phyloP scores from a whole-genome alignment of 1,140 invertebrate genomes.

The Lysiphlebus fabarum region DNA sequence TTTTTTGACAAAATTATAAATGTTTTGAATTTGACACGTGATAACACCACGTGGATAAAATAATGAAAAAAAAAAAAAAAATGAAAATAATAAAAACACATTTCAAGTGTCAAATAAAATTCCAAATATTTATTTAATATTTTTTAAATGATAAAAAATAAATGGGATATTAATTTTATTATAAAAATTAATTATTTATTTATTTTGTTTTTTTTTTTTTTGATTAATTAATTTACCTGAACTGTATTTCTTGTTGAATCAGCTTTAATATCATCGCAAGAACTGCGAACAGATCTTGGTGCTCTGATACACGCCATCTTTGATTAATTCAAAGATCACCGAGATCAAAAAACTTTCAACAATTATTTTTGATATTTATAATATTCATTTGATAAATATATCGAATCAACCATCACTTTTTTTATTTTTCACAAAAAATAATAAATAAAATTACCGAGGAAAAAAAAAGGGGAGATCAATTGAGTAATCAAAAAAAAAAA shows the following conservation, averaged over 20 bases:
- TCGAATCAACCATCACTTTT: constrained; percentile 10
- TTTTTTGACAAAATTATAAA: not conserved
- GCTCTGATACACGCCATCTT: constrained; percentile 51
- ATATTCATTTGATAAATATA: not conserved
- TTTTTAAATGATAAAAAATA: too few relatives aligned
- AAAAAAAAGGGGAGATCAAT: not conserved
- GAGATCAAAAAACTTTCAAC: not conserved
- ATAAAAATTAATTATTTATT: too few relatives aligned
- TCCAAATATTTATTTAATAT: not conserved
- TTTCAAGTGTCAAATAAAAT: not conserved
- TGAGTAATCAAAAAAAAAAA: too few relatives aligned
- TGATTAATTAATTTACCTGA: constrained; percentile 45
- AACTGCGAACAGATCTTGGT: constrained; percentile 48
- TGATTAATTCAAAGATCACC: not conserved
- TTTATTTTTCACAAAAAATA: not conserved
- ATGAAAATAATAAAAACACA: not conserved
- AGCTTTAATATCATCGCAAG: constrained; percentile 46
- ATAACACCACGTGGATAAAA: too few relatives aligned
- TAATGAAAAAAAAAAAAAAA: too few relatives aligned
- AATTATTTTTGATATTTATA: not conserved
- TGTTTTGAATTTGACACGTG: not conserved
- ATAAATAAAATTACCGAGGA: not conserved
- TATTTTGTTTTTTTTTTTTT: too few relatives aligned
- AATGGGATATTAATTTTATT: too few relatives aligned
- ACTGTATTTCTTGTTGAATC: constrained; percentile 47